Base-by-base conservation (phyloP, 2,888 invertebrate species). In the Teleogryllus oceanicus region DNA sequence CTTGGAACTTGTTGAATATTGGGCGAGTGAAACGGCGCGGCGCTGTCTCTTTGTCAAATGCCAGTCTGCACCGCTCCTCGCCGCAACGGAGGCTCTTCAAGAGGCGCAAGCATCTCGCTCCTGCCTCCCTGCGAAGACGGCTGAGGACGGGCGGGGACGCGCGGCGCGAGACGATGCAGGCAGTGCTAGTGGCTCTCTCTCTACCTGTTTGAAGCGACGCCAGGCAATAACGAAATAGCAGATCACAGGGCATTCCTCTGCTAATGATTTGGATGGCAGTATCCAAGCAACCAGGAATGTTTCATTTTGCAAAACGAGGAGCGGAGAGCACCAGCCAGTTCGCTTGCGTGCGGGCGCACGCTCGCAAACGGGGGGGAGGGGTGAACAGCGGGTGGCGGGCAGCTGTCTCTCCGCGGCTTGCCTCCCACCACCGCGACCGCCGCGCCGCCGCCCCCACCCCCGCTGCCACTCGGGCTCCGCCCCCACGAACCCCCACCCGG, bases 281-380 rank as follows among this genome's bases (percentile, higher is more conserved):
- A 49, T 74, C 78, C 49, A 78, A 20, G 78, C 78, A 78, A 78
- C 74, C 18, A 10, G 78, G 75, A 78, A 75, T 78, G 78, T 78
- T 78, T 78, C 74, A 78, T 78, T 78, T 78, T 49, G 62, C 49
- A 78, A 62, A 11, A 50, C n/a, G 18, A 62, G 13, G 37, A 12
- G n/a, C 16, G 18, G 18, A 21, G 24, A 62, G n/a, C 51, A 24
- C 11, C 37, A 37, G 37, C 37, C 20, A 78, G 74, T 37, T 16
- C 78, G n/a, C 21, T 20, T 20, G 75, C 20, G 75, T 11, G 20
- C 13, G 16, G 24, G 75, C 20, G 75, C 20, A 37, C 13, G 75
- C 13, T 75, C 21, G 20, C 11, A 37, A 2, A 21, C 20, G 13
- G 11, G 4, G 16, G 37, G 21, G 24, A 10, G 37, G 1, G 10